Percentiles rank a stretch among this genome's conserved stretches.
phyloP scores from a whole-genome alignment of 2,888 invertebrate genomes.

The Noctua comes region DNA sequence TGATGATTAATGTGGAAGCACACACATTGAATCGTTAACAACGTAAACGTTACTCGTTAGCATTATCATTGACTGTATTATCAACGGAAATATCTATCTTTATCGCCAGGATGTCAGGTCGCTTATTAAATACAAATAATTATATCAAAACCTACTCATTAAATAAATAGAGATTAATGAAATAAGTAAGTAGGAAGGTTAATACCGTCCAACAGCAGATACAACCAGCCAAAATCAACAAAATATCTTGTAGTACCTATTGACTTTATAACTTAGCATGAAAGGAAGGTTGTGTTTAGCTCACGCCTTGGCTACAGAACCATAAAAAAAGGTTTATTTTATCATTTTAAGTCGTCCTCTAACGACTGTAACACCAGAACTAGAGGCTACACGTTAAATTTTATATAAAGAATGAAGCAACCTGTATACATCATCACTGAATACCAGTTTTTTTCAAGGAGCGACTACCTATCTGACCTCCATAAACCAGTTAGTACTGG shows the following conservation, averaged over 20 bases:
- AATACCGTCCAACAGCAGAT: not conserved
- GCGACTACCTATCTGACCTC: too few species aligned
- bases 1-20: too few species aligned
- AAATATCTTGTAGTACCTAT: not conserved
- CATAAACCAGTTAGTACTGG: too few species aligned
- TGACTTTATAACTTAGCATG: not conserved
- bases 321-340: not conserved
- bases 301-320: not conserved
- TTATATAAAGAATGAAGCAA: not conserved
- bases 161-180: not conserved
- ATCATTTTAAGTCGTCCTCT: not conserved
- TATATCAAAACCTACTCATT: too few species aligned
- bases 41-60: not conserved
- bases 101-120: too few species aligned
- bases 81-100: too few species aligned
- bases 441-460: too few species aligned
- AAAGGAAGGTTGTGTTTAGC: not conserved
- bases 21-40: too few species aligned
- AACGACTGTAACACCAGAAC: not conserved
- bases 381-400: not conserved
- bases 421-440: not conserved
- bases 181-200: not conserved
- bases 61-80: too few species aligned
- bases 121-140: too few species aligned
- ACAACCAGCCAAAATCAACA: conserved; percentile 8